Evolutionary conservation across 2,113 vertebrate genomes (phyloP).

Genomic region (Trematomus loennbergii): DNA sequence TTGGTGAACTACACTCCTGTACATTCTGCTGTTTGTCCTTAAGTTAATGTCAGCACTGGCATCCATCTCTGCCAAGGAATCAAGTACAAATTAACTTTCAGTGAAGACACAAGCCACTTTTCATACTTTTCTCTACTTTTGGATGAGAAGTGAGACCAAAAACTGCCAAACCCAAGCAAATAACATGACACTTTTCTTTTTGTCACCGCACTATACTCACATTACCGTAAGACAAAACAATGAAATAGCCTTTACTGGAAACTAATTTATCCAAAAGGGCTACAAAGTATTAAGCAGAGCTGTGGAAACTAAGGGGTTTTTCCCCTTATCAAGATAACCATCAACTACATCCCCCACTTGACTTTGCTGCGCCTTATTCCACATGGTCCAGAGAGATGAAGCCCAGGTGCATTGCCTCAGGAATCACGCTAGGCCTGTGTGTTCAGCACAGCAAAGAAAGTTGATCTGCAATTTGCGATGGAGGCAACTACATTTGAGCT

Average conservation of each 20-base stretch:
- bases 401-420: slow-evolving; percentile 85
- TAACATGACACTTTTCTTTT: slow-evolving; percentile 48
- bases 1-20: background rate
- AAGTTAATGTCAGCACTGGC: background rate
- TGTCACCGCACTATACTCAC: slow-evolving; percentile 53
- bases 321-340: slow-evolving; percentile 73
- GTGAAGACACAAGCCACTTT: slow-evolving; percentile 23
- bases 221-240: slow-evolving; percentile 59
- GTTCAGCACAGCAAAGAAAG: slow-evolving; percentile 76
- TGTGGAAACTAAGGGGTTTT: slow-evolving; percentile 66
- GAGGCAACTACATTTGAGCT: slow-evolving; percentile 75
- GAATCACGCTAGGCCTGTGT: slow-evolving; percentile 68
- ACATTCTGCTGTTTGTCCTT: slow-evolving; percentile 18
- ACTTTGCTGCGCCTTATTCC: slow-evolving; percentile 74
- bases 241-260: slow-evolving; percentile 64
- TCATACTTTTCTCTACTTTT: slow-evolving; percentile 32
- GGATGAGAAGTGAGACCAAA: slow-evolving; percentile 20
- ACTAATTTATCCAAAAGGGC: slow-evolving; percentile 59
- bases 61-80: slow-evolving; percentile 37
- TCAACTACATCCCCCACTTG: slow-evolving; percentile 72
- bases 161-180: slow-evolving; percentile 44
- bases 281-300: slow-evolving; percentile 61
- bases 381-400: slow-evolving; percentile 79
- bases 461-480: slow-evolving; percentile 82
- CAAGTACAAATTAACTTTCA: slow-evolving; percentile 27